Percentiles rank a stretch among this genome's conserved stretches.
phyloP scores from a whole-genome alignment of 2,888 invertebrate genomes.

The Eurytoma californica region DNA sequence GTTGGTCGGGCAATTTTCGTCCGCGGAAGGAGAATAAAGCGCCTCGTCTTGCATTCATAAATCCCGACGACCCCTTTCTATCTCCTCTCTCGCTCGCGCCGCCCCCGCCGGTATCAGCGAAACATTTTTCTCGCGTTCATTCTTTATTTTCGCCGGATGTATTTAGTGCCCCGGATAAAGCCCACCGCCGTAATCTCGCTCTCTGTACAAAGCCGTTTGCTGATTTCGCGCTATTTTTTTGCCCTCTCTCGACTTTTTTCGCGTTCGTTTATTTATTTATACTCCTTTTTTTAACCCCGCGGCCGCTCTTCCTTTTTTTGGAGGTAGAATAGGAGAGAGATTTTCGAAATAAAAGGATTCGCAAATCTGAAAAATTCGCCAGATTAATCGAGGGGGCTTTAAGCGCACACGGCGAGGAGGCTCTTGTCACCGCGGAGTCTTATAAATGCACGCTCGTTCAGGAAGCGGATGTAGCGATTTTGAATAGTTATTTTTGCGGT shows the following conservation, averaged over 20 bases:
- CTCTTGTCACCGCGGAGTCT: not conserved
- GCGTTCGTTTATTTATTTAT: not conserved
- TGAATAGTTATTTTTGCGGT: conserved; percentile 13
- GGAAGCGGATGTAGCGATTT: conserved; percentile 9
- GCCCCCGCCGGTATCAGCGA: conserved; percentile 38
- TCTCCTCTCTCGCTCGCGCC: conserved; percentile 14
- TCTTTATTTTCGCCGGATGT: conserved; percentile 53
- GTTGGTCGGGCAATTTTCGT: conserved; percentile 42
- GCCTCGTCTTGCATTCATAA: conserved; percentile 53
- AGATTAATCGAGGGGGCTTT: conserved; percentile 46
- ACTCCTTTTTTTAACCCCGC: not conserved
- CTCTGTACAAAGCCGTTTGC: conserved; percentile 36
- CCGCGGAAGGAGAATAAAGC: conserved; percentile 30
- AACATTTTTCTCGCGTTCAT: conserved; percentile 50
- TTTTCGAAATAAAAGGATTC: conserved; percentile 18
- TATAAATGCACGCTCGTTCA: conserved; percentile 30
- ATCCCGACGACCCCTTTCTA: conserved; percentile 48
- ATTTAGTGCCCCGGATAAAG: conserved; percentile 55
- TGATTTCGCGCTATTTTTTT: conserved; percentile 21
- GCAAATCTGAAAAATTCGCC: conserved; percentile 54
- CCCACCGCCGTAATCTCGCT: conserved; percentile 36
- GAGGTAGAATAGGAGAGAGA: not conserved
- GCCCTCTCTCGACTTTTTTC: not conserved
- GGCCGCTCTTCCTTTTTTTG: conserved; percentile 1
- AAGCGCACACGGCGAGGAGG: not conserved